phyloP scores from a whole-genome alignment of 1,140 invertebrate species.

The Solenopsis fugax region DNA sequence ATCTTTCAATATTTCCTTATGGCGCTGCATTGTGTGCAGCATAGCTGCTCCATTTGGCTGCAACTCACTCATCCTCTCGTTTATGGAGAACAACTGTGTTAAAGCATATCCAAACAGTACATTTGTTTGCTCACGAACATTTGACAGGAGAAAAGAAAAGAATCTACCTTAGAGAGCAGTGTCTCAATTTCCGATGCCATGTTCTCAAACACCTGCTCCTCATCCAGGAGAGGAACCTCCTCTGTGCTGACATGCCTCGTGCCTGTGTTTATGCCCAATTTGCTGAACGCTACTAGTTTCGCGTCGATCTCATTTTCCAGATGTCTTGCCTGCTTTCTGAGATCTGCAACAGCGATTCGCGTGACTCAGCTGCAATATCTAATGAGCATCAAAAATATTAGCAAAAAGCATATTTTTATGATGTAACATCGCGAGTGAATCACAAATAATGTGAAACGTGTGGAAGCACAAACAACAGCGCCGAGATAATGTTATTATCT shows the following conservation, averaged over 20 bases:
- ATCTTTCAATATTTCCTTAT: conserved; percentile 96
- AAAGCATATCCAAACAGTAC: conserved; percentile 58
- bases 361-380: neutral
- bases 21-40: conserved; percentile 96
- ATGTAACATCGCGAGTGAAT: neutral
- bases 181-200: conserved; percentile 97
- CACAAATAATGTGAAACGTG: neutral
- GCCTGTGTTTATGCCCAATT: conserved; percentile 93
- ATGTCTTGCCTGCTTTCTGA: conserved; percentile 96
- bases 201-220: conserved; percentile 97
- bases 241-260: conserved; percentile 88
- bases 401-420: neutral
- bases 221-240: conserved; percentile 93
- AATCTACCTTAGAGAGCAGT: conserved; percentile 92
- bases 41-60: conserved; percentile 92
- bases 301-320: conserved; percentile 99
- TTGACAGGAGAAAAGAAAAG: neutral
- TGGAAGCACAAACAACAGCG: neutral
- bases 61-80: conserved; percentile 96
- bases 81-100: conserved; percentile 92
- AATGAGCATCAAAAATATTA: no score
- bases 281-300: conserved; percentile 98
- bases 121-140: neutral
- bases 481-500: neutral
- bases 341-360: conserved; percentile 89